phyloP scores from a whole-genome alignment of 2,797 vertebrate species.

The Hafferia zeledoni region DNA sequence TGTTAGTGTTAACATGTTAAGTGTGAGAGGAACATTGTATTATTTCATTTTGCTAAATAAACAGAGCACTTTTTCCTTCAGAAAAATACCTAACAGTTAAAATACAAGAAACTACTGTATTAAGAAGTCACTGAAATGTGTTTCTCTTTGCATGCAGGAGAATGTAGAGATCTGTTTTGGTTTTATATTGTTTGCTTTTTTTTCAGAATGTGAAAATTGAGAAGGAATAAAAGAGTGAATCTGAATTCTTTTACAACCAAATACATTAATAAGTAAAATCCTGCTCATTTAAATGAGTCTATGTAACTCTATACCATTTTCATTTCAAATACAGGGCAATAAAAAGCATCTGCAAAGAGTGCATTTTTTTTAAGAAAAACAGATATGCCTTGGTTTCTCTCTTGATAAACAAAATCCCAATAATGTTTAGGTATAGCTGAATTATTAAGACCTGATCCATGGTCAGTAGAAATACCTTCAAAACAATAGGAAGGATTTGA shows the following conservation, averaged over 20 bases:
- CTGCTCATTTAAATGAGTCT: not conserved
- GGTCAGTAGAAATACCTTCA: not conserved
- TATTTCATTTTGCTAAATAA: not conserved
- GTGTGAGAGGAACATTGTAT: not conserved
- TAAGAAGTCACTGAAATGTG: not conserved
- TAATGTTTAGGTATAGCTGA: not conserved
- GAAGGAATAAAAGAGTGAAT: not conserved
- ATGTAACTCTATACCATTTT: not conserved
- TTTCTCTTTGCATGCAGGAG: not conserved
- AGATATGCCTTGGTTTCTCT: not conserved
- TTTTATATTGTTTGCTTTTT: not conserved
- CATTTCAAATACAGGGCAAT: not conserved
- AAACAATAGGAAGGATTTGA: not conserved
- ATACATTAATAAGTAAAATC: not conserved
- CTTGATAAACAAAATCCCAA: not conserved
- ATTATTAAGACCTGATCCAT: not conserved
- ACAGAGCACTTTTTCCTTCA: not conserved
- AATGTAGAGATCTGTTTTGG: not conserved
- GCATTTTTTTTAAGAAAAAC: not conserved
- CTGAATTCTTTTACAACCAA: not conserved
- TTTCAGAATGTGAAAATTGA: not conserved
- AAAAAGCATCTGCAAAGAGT: not conserved
- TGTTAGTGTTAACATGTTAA: not conserved
- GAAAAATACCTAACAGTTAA: not conserved
- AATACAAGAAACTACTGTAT: not conserved